These are phyloP conservation scores for Laterallus jamaicensis DNA, from an alignment of 2,113 vertebrate species.

Conservation along the genomic window DNA sequence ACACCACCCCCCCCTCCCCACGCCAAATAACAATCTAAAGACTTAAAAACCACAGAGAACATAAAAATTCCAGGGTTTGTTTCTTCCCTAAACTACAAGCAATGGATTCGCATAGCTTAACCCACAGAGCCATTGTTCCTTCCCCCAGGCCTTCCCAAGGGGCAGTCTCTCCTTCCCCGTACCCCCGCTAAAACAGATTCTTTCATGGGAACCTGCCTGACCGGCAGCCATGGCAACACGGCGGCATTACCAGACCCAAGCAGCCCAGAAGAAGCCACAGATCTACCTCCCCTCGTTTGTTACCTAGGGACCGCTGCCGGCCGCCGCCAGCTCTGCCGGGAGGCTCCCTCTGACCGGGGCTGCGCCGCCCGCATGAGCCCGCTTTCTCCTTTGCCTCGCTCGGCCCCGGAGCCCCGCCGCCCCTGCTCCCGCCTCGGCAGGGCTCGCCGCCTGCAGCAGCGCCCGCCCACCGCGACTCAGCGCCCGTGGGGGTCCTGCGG, in stretches of 20 bases:
- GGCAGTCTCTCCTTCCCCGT: neutral
- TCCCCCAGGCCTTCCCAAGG: neutral
- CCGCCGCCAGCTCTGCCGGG: neutral
- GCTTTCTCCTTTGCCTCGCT: neutral
- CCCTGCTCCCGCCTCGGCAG: neutral
- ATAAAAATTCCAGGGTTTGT: neutral
- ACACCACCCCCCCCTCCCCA: neutral
- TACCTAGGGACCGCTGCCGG: neutral
- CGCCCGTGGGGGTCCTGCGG: neutral
- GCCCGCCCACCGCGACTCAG: neutral
- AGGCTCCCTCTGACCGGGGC: neutral
- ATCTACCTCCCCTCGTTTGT: neutral
- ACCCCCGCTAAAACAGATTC: neutral
- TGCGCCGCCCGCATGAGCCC: neutral
- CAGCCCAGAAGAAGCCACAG: neutral
- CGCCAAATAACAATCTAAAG: neutral
- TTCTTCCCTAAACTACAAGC: neutral
- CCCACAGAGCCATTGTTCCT: neutral
- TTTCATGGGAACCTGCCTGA: neutral
- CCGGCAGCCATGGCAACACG: neutral
- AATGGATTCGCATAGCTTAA: neutral
- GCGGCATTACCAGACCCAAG: neutral
- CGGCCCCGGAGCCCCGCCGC: neutral
- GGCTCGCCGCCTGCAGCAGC: neutral
- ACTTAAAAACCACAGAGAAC: accelerated